These are phyloP conservation scores for Anisognathus igniventris DNA, from an alignment of 2,797 vertebrate genomes.

Conservation along the genomic window DNA sequence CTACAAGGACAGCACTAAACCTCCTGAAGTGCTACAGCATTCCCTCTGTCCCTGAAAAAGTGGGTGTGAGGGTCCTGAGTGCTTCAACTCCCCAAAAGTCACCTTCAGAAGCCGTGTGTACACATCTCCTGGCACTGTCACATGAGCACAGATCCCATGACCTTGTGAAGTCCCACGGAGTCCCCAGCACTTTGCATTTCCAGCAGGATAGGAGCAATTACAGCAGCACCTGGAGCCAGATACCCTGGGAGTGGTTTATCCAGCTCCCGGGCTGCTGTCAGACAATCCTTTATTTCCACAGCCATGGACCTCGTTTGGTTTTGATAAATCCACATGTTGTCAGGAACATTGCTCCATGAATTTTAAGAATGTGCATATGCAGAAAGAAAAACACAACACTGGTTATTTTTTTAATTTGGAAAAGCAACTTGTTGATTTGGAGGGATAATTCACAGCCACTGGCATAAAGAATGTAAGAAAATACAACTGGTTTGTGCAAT, in stretches of 20 bases:
- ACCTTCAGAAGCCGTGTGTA: fast-evolving
- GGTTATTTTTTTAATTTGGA: not conserved
- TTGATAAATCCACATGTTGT: not conserved
- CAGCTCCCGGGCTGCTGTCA: not conserved
- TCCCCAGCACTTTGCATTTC: not conserved
- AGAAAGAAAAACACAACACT: not conserved
- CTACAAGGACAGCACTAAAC: not conserved
- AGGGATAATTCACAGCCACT: not conserved
- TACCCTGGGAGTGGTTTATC: not conserved
- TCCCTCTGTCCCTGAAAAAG: not conserved
- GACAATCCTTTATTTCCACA: not conserved
- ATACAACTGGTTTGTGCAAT: not conserved
- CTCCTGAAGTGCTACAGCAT: not conserved
- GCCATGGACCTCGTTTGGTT: not conserved
- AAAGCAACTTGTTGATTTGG: not conserved
- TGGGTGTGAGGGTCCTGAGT: fast-evolving
- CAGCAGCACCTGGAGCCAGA: not conserved
- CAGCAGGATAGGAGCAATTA: not conserved
- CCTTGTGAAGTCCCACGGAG: not conserved
- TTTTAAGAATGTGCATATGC: not conserved
- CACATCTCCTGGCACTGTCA: not conserved
- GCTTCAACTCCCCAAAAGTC: not conserved
- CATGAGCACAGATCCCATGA: not conserved
- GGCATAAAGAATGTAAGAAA: not conserved
- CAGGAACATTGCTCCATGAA: not conserved